These are phyloP conservation scores for Callospermophilus lateralis DNA, from an alignment of 2,113 vertebrate species.

Conservation along the genomic window DNA sequence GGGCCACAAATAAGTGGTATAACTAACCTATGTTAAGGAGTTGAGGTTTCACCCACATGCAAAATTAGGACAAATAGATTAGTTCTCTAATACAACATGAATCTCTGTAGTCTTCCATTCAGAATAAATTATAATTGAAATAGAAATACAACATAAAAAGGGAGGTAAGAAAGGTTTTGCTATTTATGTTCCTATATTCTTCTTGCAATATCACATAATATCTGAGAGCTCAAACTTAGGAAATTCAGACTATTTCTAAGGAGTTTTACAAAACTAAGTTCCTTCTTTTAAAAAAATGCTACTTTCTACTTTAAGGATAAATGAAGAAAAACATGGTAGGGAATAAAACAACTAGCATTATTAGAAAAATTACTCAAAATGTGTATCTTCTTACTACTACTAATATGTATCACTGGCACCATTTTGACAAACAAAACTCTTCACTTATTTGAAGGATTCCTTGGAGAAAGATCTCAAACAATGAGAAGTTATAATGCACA, in stretches of 20 bases:
- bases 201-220: background rate
- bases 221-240: slow-evolving; percentile 23
- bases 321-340: slow-evolving; percentile 23
- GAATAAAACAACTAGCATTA: background rate
- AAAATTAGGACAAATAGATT: background rate
- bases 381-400: background rate
- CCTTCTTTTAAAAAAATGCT: background rate
- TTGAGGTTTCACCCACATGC: background rate
- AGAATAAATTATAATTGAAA: slow-evolving; percentile 39
- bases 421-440: slow-evolving; percentile 25
- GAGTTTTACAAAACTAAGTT: slow-evolving; percentile 1
- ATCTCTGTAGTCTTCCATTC: background rate
- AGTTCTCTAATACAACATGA: slow-evolving; percentile 10
- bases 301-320: slow-evolving; percentile 31
- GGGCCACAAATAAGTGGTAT: background rate
- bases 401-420: background rate
- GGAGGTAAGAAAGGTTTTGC: background rate
- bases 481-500: background rate
- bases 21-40: background rate
- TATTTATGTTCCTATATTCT: slow-evolving; percentile 34
- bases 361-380: slow-evolving; percentile 46
- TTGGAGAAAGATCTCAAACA: background rate
- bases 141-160: background rate
- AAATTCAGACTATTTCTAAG: slow-evolving; percentile 1
- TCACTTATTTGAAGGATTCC: background rate